These are phyloP conservation scores for Holothuria glaberrima DNA, from an alignment of 35 echinoderm and acorn worm genomes.

Conservation along the genomic window DNA sequence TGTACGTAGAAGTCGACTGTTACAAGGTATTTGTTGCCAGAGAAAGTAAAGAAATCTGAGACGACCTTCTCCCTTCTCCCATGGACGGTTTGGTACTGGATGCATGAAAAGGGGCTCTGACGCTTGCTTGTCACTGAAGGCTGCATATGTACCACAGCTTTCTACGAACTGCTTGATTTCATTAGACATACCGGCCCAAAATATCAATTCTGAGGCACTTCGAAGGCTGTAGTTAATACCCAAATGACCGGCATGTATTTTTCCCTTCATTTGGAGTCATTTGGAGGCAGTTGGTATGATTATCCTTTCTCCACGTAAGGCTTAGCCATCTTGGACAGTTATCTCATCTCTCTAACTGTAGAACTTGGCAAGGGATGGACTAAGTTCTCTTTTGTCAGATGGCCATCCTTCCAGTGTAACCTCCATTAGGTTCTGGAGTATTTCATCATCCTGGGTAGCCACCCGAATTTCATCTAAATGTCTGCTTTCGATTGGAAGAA, in stretches of 20 bases:
- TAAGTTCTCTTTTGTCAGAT: constrained; percentile 41
- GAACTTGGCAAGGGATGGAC: too few species aligned
- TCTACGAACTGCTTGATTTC: constrained; percentile 73
- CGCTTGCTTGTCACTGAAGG: constrained; percentile 40
- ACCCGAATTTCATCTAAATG: constrained; percentile 36
- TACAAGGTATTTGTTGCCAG: constrained; percentile 16
- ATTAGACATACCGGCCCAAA: constrained; percentile 72
- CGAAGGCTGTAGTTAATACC: constrained; percentile 67
- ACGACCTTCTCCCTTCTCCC: constrained; percentile 36
- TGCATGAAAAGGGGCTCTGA: too few species aligned
- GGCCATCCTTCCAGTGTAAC: constrained; percentile 72
- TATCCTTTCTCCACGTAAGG: too few species aligned
- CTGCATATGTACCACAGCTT: too few species aligned
- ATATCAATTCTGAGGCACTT: constrained; percentile 61
- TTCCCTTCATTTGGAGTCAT: constrained; percentile 59
- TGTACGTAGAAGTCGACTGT: constrained; percentile 48
- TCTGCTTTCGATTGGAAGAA: background rate
- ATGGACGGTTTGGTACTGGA: constrained; percentile 24
- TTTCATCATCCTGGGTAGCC: constrained; percentile 55
- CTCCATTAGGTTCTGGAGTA: constrained; percentile 50
- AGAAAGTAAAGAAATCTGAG: constrained; percentile 28
- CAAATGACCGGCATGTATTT: constrained; percentile 62
- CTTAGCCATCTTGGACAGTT: constrained; percentile 64
- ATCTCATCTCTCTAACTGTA: constrained; percentile 70
- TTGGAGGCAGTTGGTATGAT: constrained; percentile 46